Evolutionary conservation across 2,113 vertebrate genomes (phyloP).

Genomic region (Neogobius melanostomus): DNA sequence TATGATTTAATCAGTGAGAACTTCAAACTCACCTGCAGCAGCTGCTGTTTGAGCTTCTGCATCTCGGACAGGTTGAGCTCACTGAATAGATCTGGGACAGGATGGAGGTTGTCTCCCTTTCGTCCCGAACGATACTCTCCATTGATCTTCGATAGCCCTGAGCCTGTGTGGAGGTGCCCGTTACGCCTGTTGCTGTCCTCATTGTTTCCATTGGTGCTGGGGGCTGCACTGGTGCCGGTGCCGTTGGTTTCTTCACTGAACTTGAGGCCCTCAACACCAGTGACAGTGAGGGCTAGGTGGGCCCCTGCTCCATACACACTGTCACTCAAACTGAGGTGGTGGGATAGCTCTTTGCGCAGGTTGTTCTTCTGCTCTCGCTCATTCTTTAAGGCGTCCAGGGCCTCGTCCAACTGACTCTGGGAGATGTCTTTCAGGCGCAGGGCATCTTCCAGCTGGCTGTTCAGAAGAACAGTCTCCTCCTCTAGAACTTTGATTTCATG

Average conservation of each 20-base stretch:
- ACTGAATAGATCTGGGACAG: conserved; percentile 95
- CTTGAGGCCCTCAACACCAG: conserved; percentile 90
- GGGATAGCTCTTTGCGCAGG: conserved; percentile 92
- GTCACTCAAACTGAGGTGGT: conserved; percentile 90
- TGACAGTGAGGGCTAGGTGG: conserved; percentile 88
- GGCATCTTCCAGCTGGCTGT: conserved; percentile 96
- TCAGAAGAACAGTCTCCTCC: conserved; percentile 94
- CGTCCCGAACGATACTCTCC: conserved; percentile 83
- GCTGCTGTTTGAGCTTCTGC: conserved; percentile 97
- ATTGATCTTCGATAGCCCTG: conserved; percentile 81
- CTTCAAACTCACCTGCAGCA: conserved; percentile 86
- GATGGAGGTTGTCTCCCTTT: conserved; percentile 86
- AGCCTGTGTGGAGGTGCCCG: conserved; percentile 76
- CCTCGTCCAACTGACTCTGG: conserved; percentile 92
- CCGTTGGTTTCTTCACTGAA: conserved; percentile 82
- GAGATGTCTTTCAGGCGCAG: conserved; percentile 94
- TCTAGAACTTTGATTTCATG: conserved; percentile 97
- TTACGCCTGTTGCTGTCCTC: conserved; percentile 81
- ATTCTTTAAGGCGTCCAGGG: conserved; percentile 90
- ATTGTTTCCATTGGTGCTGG: conserved; percentile 81
- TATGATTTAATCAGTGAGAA: background rate
- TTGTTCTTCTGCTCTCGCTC: conserved; percentile 96
- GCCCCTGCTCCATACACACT: conserved; percentile 87
- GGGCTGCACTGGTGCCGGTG: conserved; percentile 71
- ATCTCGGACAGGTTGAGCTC: conserved; percentile 98